phyloP scores from a whole-genome alignment of 2,113 vertebrate species.

The Pseudorhombus dupliciocellatus region DNA sequence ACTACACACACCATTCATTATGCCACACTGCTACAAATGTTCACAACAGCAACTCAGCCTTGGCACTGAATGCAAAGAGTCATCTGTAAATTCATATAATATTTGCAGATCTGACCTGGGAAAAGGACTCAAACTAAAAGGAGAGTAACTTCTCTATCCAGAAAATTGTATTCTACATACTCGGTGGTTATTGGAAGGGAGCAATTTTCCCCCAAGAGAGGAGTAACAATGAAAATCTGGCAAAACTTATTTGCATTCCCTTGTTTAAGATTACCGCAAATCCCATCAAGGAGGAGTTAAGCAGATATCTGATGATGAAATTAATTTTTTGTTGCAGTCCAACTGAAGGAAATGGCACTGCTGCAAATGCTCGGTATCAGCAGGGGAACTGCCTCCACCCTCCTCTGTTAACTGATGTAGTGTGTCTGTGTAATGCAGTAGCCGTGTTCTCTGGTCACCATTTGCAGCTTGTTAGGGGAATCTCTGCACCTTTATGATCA shows the following conservation, averaged over 20 bases:
- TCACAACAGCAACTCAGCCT: background rate
- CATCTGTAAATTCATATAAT: background rate
- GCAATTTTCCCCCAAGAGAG: no score
- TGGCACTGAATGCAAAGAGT: background rate
- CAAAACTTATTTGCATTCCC: no score
- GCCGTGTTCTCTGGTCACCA: constrained; percentile 25
- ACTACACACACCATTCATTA: no score
- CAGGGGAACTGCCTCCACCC: constrained; percentile 3
- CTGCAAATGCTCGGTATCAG: constrained; percentile 11
- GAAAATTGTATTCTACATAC: background rate
- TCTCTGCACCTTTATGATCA: constrained; percentile 47
- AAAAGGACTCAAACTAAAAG: background rate
- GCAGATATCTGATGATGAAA: no score
- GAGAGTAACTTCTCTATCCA: background rate
- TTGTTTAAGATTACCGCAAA: no score
- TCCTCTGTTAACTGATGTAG: background rate
- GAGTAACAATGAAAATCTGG: no score
- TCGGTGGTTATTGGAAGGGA: no score
- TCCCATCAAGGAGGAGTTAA: no score
- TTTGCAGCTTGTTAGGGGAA: constrained; percentile 56
- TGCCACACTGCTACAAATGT: background rate
- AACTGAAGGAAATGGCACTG: background rate
- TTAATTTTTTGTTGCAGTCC: no score
- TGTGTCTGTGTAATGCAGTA: background rate
- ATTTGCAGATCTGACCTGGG: constrained; percentile 1